These are phyloP conservation scores for Prorops nasuta DNA, from an alignment of 1,140 invertebrate genomes.

Conservation along the genomic window DNA sequence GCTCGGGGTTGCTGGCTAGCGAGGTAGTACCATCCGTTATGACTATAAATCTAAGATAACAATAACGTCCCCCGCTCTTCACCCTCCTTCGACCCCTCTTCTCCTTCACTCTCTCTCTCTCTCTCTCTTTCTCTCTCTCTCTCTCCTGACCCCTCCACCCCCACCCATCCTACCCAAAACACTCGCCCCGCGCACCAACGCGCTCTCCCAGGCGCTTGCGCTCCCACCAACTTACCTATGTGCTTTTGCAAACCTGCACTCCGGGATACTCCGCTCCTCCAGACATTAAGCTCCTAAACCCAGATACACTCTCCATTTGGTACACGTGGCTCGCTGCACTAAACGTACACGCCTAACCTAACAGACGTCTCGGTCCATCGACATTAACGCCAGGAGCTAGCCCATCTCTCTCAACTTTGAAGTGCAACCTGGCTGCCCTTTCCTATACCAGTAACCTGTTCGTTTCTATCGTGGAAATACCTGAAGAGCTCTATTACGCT, in stretches of 20 bases:
- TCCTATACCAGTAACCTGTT: too few relatives aligned
- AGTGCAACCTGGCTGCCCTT: too few relatives aligned
- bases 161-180: conserved; percentile 12
- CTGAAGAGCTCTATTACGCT: too few relatives aligned
- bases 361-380: conserved; percentile 30
- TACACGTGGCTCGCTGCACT: conserved; percentile 41
- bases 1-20: conserved; percentile 54
- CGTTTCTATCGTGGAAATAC: too few relatives aligned
- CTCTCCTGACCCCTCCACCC: conserved; percentile 2
- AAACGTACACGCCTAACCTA: conserved; percentile 15
- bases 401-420: too few relatives aligned
- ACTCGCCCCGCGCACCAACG: conserved; percentile 20
- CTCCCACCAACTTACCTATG: conserved; percentile 27
- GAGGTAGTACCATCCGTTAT: conserved; percentile 56
- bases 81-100: conserved; percentile 22
- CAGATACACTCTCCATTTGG: too few relatives aligned
- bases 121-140: conserved; percentile 2
- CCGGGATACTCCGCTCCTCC: too few relatives aligned
- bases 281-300: too few relatives aligned
- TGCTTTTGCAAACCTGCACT: conserved; percentile 29
- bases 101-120: conserved; percentile 14
- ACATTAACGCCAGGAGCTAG: conserved; percentile 30
- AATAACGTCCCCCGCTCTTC: conserved; percentile 49
- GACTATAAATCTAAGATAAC: conserved; percentile 60
- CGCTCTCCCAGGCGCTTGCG: conserved; percentile 32